A percentile compares a stretch with the other conserved stretches of the same genome.
phyloP scores from a whole-genome alignment of 2,113 vertebrate species.

The Amia ocellicauda region DNA sequence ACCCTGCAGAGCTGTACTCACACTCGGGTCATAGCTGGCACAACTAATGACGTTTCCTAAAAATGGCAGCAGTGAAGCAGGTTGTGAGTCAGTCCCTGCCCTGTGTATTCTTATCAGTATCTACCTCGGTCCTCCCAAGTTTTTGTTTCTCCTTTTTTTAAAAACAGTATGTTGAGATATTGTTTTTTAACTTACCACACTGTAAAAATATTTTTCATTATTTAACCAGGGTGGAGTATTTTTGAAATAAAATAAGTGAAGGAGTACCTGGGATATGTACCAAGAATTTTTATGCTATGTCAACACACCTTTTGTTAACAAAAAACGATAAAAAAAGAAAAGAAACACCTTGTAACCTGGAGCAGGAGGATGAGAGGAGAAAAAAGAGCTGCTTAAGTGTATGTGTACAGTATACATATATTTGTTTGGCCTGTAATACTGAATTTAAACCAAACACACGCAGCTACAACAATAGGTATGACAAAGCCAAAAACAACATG shows the following conservation, averaged over 20 bases:
- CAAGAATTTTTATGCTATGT: constrained; percentile 28
- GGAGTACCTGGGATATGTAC: constrained; percentile 38
- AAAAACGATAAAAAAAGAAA: constrained; percentile 13
- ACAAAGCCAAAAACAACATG: background rate
- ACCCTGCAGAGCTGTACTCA: too few species aligned
- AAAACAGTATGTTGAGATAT: constrained; percentile 25
- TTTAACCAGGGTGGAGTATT: constrained; percentile 42
- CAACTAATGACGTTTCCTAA: background rate
- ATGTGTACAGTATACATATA: background rate
- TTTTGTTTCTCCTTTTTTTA: background rate
- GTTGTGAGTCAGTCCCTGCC: background rate
- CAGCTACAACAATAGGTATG: background rate
- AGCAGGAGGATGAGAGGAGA: background rate
- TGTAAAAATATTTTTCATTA: constrained; percentile 25
- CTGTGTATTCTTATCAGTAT: background rate
- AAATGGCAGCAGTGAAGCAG: background rate
- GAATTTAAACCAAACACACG: background rate
- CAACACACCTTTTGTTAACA: constrained; percentile 36
- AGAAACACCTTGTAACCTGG: background rate
- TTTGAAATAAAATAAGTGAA: constrained; percentile 7
- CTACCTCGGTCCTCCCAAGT: background rate
- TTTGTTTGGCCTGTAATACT: background rate
- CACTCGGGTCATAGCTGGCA: too few species aligned
- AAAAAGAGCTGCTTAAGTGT: too few species aligned
- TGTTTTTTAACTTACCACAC: constrained; percentile 29